phyloP scores from a whole-genome alignment of 30 jellyfish, hydroid and myxozoan genomes.

The Sanderia malayensis region DNA sequence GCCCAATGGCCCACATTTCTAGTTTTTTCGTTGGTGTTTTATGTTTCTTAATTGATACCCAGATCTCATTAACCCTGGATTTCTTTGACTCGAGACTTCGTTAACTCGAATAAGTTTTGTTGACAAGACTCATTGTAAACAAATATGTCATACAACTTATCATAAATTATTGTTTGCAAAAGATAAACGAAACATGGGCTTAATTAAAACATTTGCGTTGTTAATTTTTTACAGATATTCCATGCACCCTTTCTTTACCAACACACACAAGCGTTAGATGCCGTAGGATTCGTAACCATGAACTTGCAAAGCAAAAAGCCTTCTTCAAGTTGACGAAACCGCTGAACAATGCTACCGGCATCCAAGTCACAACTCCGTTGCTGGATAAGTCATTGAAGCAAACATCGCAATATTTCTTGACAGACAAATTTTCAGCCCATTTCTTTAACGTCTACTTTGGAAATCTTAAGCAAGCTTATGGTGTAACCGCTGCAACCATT shows the following conservation, averaged over 20 bases:
- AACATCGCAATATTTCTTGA: conserved; percentile 17
- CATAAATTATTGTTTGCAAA: too few relatives aligned
- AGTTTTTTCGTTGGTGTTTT: too few relatives aligned
- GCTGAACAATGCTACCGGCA: not conserved
- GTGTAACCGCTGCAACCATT: conserved; percentile 16
- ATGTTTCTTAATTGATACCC: too few relatives aligned
- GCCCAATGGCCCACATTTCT: too few relatives aligned
- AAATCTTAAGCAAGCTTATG: conserved; percentile 8
- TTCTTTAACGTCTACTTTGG: conserved; percentile 62
- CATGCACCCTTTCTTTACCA: conserved; percentile 16
- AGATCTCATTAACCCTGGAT: too few relatives aligned
- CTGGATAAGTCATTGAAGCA: conserved; percentile 41
- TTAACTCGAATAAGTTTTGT: too few relatives aligned
- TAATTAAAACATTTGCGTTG: too few relatives aligned
- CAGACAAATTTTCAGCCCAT: conserved; percentile 56
- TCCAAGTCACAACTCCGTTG: conserved; percentile 30
- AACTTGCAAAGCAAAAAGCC: not conserved
- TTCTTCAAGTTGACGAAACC: conserved; percentile 31
- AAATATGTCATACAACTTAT: too few relatives aligned
- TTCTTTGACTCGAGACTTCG: too few relatives aligned
- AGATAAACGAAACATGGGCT: too few relatives aligned
- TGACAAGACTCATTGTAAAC: too few relatives aligned
- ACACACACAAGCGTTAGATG: not conserved
- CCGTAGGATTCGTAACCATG: conserved; percentile 7
- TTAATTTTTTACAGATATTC: conserved; percentile 10